Evolutionary conservation across 2,113 vertebrate genomes (phyloP).

Genomic region (Stomatorhinus ivindoensis): DNA sequence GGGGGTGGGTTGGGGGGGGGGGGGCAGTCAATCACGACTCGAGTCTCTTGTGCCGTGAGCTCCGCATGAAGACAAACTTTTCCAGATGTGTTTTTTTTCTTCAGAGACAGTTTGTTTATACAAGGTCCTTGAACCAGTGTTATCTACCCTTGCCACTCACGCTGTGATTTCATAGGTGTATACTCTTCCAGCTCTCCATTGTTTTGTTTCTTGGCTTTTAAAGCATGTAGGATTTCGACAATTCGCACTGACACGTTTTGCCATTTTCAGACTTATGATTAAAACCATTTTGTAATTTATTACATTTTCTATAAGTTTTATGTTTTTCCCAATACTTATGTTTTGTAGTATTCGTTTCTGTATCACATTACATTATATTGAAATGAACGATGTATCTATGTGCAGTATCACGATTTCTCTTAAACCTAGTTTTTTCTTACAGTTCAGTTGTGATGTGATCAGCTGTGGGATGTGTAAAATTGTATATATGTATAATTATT

Average conservation of each 20-base stretch:
- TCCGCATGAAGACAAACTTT: constrained; percentile 54
- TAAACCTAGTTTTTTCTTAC: background rate
- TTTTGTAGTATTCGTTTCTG: background rate
- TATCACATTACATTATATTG: background rate
- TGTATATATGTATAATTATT: background rate
- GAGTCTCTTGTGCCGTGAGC: constrained; percentile 38
- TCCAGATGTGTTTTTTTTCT: constrained; percentile 54
- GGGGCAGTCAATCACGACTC: constrained; percentile 61
- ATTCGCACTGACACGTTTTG: background rate
- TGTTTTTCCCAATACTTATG: background rate
- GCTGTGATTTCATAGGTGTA: constrained; percentile 65
- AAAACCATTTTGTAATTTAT: background rate
- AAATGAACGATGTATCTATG: background rate
- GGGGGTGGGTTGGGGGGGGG: no score
- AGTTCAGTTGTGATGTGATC: background rate
- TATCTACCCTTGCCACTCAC: constrained; percentile 65
- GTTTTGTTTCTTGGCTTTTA: constrained; percentile 55
- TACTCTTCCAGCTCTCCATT: constrained; percentile 55
- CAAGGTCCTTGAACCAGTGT: constrained; percentile 48
- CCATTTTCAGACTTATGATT: background rate
- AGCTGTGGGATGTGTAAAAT: background rate
- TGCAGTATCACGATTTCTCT: background rate
- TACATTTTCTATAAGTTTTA: background rate
- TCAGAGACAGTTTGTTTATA: constrained; percentile 57
- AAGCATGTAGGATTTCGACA: constrained; percentile 19